A percentile compares a stretch with the other conserved stretches of the same genome.
Evolutionary conservation across 2,113 vertebrate genomes (phyloP).

Genomic region (Rutilus rutilus): DNA sequence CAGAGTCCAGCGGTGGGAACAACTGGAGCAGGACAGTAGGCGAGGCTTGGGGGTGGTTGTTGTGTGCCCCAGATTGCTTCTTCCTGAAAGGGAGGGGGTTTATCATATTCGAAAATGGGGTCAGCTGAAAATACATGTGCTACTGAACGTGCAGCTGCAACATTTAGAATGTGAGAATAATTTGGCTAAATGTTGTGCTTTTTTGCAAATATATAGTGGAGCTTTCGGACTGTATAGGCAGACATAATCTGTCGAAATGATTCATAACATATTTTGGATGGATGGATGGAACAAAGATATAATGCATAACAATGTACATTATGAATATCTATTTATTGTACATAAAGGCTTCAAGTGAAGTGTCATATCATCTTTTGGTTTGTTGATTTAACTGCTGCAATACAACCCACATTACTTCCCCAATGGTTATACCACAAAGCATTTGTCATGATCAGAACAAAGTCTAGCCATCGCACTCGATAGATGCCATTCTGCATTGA

Average conservation of each 20-base stretch:
- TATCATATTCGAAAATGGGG: constrained; percentile 54
- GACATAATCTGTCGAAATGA: neutral
- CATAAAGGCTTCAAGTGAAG: neutral
- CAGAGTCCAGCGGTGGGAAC: constrained; percentile 36
- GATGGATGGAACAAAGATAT: neutral
- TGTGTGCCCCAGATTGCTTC: constrained; percentile 53
- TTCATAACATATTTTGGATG: too few species aligned
- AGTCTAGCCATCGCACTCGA: neutral
- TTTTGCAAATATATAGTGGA: neutral
- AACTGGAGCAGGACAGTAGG: constrained; percentile 57
- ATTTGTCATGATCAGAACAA: constrained; percentile 5
- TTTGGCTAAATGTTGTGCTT: constrained; percentile 2
- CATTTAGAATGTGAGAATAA: neutral
- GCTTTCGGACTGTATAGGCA: neutral
- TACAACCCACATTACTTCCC: neutral
- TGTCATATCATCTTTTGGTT: neutral
- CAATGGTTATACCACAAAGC: neutral
- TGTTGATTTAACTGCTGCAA: neutral
- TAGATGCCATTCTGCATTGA: neutral
- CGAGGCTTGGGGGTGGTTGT: constrained; percentile 38
- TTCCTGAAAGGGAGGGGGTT: constrained; percentile 36
- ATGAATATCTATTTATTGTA: neutral
- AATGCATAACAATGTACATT: neutral
- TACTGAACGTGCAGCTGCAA: constrained; percentile 18
- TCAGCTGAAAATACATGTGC: constrained; percentile 37